Evolutionary conservation across 1,140 invertebrate genomes (phyloP), one percentile per base, ranked within the genome.

Genomic region (Chrysoperla carnea): DNA sequence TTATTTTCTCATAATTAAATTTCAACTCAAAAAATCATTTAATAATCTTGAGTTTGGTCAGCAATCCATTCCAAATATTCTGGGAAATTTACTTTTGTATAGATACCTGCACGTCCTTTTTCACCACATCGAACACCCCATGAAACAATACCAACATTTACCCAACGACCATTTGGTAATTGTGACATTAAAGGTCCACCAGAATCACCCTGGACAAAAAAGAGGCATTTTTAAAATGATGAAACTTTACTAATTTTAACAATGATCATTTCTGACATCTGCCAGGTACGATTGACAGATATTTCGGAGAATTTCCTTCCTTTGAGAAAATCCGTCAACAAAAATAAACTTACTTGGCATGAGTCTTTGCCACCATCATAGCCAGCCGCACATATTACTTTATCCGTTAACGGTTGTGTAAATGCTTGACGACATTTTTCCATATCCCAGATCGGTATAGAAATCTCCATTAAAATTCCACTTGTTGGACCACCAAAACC

Each of bases 361-460:
- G 83, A 75, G 55, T 89, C 84, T 48, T 73, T 73, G 8, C 79
- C 78, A 3, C 81, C 82, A 29, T 76, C 66, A 23, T 68, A 72
- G 3, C 62, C 70, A 33, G 78, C 83, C 11, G 84, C 84, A 50
- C 84, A 87, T 13, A 87, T 44, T 6, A 69, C 69, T 17, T 73
- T 76, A 1, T 78, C 66, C 8, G 75, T 62, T 48, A 80, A 70
- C 12, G 57, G 67, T 61, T 70, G 75, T 8, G 67, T 66, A 53
- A 81, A 82, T 9, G 75, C 69, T 4, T 62, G 54, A 2, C 68
- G 60, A 49, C 87, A 89, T 33, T 69, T 66, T 7, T 73, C 51
- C 29, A 78, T 78, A 0, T 75, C 67, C 87, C 86, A 91, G 40
- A 93, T 67, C 0, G 87, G 87, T 7, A 93, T 62, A 4, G 69